A percentile compares a stretch with the other conserved stretches of the same genome.
These are phyloP conservation scores for Ptychadena robeensis DNA, from an alignment of 2,797 vertebrate species.

Conservation along the genomic window DNA sequence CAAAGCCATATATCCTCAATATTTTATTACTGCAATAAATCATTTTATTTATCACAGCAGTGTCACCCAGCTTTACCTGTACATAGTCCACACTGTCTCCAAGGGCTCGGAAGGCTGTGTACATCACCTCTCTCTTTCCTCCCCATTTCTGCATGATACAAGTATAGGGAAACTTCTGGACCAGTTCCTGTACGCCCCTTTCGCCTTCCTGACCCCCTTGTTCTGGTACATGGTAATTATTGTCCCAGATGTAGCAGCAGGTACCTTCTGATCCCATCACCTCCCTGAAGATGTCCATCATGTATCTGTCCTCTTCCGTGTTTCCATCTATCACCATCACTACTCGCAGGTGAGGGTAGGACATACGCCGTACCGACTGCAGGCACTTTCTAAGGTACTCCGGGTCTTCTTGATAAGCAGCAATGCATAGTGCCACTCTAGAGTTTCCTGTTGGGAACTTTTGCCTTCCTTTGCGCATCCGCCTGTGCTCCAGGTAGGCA, in stretches of 20 bases:
- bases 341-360: slow-evolving; percentile 91
- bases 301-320: slow-evolving; percentile 89
- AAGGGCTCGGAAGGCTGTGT: slow-evolving; percentile 94
- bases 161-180: slow-evolving; percentile 81
- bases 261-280: slow-evolving; percentile 87
- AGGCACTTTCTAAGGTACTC: slow-evolving; percentile 96
- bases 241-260: slow-evolving; percentile 88
- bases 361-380: slow-evolving; percentile 85
- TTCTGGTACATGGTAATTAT: slow-evolving; percentile 87
- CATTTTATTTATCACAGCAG: not conserved
- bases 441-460: slow-evolving; percentile 73
- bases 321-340: slow-evolving; percentile 98
- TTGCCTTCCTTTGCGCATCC: slow-evolving; percentile 79
- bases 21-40: not conserved
- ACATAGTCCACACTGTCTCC: slow-evolving; percentile 94
- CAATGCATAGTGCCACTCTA: slow-evolving; percentile 92
- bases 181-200: slow-evolving; percentile 77
- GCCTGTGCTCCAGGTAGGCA: slow-evolving; percentile 92
- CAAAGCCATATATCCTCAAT: not conserved
- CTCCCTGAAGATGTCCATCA: slow-evolving; percentile 97
- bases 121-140: slow-evolving; percentile 98
- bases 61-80: slow-evolving; percentile 79
- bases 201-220: slow-evolving; percentile 80
- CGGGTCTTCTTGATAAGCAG: slow-evolving; percentile 94
- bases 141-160: slow-evolving; percentile 98